Conservation (phyloP, 1,140 invertebrate genomes). For the Chironomus striatipennis region DNA sequence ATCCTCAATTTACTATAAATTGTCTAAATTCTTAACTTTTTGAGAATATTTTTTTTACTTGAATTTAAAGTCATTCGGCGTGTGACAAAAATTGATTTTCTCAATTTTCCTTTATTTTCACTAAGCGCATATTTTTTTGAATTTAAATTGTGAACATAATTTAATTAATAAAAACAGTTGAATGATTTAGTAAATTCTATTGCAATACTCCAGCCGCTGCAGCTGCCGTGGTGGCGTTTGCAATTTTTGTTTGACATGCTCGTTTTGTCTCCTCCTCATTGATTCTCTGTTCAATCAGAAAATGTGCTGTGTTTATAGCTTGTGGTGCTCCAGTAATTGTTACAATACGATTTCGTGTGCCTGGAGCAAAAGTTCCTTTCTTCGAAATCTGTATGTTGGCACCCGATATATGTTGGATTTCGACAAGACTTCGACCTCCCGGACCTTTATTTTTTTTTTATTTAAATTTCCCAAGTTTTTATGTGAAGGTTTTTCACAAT, state of each 20-base stretch:
- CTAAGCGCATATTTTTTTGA: too few species aligned
- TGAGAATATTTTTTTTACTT: neutral
- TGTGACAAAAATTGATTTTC: too few species aligned
- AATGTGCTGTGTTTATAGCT: conserved; percentile 83
- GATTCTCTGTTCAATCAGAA: conserved; percentile 92
- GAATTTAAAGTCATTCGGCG: too few species aligned
- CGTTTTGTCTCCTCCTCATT: conserved; percentile 90
- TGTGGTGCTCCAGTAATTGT: conserved; percentile 83
- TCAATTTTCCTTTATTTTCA: too few species aligned
- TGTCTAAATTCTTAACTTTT: neutral
- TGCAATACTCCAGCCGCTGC: conserved; percentile 17
- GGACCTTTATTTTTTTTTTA: conserved; percentile 52
- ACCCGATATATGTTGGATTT: conserved; percentile 93
- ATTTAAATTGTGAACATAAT: neutral
- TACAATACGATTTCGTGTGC: conserved; percentile 93
- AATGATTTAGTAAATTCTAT: conserved; percentile 21
- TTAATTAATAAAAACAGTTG: conserved; percentile 22
- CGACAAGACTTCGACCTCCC: conserved; percentile 88
- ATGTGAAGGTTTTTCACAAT: neutral
- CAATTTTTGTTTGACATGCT: conserved; percentile 57
- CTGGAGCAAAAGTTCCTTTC: conserved; percentile 93
- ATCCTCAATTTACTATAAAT: neutral
- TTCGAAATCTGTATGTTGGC: conserved; percentile 98
- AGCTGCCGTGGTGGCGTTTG: conserved; percentile 8
- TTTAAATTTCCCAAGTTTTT: conserved; percentile 22